A percentile compares a stretch with the other conserved stretches of the same genome.
Conservation (phyloP, 2,797 vertebrate species). For the Austrolebias charrua region DNA sequence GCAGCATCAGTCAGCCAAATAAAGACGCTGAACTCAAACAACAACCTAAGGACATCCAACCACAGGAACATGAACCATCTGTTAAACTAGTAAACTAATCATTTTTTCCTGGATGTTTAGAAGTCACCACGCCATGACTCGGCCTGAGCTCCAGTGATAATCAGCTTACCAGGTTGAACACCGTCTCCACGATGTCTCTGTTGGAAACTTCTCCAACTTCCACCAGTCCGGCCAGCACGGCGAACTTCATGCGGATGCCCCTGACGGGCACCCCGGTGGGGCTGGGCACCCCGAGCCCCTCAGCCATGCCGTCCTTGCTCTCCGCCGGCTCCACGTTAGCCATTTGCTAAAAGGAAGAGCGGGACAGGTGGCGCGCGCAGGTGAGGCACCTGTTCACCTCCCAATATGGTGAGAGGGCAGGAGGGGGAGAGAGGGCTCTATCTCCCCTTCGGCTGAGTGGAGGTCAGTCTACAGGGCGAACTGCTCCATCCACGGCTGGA, state of each 20-base stretch:
- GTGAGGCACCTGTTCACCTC: conserved; percentile 81
- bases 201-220: conserved; percentile 95
- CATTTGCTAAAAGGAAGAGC: conserved; percentile 78
- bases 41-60: no score
- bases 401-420: conserved; percentile 33
- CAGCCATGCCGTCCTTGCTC: conserved; percentile 64
- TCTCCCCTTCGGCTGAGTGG: conserved; percentile 50
- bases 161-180: conserved; percentile 96
- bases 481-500: conserved; percentile 58
- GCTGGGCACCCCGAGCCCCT: conserved; percentile 74
- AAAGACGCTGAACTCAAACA: no score
- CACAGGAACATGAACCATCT: no score
- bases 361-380: conserved; percentile 72
- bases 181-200: conserved; percentile 93
- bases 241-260: conserved; percentile 97
- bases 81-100: no score
- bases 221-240: conserved; percentile 89
- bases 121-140: conserved; percentile 22
- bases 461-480: conserved; percentile 34
- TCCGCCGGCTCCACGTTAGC: conserved; percentile 80
- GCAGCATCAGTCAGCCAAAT: no score
- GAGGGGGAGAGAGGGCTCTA: conserved; percentile 22
- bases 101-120: conserved; percentile 11
- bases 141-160: conserved; percentile 67
- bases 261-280: conserved; percentile 90